A percentile compares a stretch with the other conserved stretches of the same genome.
Evolutionary conservation across 2,113 vertebrate species (phyloP).

Genomic region (Phaethon lepturus): DNA sequence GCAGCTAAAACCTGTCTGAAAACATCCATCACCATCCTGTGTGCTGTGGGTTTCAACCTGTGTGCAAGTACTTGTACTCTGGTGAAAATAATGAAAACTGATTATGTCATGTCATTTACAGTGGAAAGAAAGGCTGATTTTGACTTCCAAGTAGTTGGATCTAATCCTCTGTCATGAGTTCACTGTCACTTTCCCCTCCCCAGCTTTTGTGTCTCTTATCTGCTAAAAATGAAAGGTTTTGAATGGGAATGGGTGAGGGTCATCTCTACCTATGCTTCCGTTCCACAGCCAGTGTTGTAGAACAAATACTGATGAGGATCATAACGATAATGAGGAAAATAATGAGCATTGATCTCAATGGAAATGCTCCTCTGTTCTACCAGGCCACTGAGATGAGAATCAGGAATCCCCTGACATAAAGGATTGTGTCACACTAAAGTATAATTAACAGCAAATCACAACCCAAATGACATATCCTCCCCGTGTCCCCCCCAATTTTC

Average conservation of each 20-base stretch:
- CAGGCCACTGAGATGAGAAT: constrained; percentile 63
- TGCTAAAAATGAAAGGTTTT: constrained; percentile 13
- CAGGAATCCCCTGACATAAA: constrained; percentile 60
- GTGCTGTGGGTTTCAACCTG: not conserved
- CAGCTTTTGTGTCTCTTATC: not conserved
- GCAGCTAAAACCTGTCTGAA: not conserved
- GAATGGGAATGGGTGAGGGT: not conserved
- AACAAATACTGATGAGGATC: constrained; percentile 66
- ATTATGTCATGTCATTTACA: not conserved
- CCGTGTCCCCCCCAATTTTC: not conserved
- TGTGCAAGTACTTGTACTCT: not conserved
- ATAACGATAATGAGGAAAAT: constrained; percentile 69
- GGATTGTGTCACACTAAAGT: constrained; percentile 59
- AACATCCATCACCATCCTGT: not conserved
- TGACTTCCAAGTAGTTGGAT: not conserved
- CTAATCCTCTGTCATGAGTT: not conserved
- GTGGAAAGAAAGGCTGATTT: not conserved
- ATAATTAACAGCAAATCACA: constrained; percentile 68
- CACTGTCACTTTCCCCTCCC: not conserved
- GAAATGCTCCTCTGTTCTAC: constrained; percentile 44
- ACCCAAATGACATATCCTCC: constrained; percentile 31
- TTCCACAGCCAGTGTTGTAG: constrained; percentile 47
- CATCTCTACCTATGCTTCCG: not conserved
- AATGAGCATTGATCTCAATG: constrained; percentile 63
- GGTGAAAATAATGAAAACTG: not conserved